These are phyloP conservation scores for Cotesia chilonis DNA, from an alignment of 1,140 invertebrate genomes.

Conservation along the genomic window DNA sequence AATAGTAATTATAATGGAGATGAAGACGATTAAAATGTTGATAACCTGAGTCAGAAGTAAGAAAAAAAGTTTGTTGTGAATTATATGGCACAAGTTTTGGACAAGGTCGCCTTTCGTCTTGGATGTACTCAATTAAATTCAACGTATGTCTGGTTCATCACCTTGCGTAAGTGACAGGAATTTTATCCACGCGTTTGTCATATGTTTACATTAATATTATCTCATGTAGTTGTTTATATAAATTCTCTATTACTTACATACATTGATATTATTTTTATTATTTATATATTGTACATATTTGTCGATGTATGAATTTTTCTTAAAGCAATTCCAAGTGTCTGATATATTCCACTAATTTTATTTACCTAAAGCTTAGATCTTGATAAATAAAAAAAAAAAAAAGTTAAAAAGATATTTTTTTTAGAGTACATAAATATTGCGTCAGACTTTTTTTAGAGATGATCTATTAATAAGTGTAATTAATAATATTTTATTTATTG, in stretches of 20 bases:
- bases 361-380: too few relatives aligned
- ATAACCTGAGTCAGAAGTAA: slow-evolving; percentile 4
- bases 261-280: too few relatives aligned
- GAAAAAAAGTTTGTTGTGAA: not conserved
- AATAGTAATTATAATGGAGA: not conserved
- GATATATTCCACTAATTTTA: too few relatives aligned
- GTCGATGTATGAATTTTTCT: too few relatives aligned
- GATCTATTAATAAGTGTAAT: too few relatives aligned
- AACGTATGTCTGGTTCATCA: slow-evolving; percentile 3
- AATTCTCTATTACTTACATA: not conserved
- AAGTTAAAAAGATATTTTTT: too few relatives aligned
- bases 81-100: not conserved
- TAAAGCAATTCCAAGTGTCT: too few relatives aligned
- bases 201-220: slow-evolving; percentile 1
- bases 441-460: too few relatives aligned
- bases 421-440: too few relatives aligned
- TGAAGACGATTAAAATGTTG: not conserved
- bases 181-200: slow-evolving; percentile 7
- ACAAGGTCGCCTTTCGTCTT: slow-evolving; percentile 3
- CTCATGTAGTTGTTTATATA: not conserved
- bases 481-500: too few relatives aligned
- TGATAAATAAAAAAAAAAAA: too few relatives aligned
- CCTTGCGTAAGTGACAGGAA: slow-evolving; percentile 9
- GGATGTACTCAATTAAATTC: slow-evolving; percentile 6
- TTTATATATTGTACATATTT: too few relatives aligned